Conservation (phyloP, 2,888 invertebrate species). For the Philereme transversata region DNA sequence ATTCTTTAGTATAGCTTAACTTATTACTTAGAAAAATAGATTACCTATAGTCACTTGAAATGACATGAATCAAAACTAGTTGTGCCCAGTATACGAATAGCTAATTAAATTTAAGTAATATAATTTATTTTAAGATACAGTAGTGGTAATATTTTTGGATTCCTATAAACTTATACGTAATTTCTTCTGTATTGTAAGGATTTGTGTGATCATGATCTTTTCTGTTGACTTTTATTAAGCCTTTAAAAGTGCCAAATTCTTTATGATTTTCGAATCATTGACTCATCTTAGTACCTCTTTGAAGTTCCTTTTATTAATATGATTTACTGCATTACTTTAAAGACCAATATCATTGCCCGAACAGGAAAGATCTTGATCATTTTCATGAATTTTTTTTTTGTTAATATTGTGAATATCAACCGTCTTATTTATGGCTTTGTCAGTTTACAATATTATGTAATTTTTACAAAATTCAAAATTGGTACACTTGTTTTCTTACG, state of each 20-base stretch:
- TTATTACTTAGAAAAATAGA: constrained; percentile 80
- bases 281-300: constrained; percentile 62
- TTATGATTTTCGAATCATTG: constrained; percentile 54
- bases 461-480: constrained; percentile 52
- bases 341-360: constrained; percentile 41
- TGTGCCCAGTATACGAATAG: constrained; percentile 85
- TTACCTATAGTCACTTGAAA: constrained; percentile 82
- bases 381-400: constrained; percentile 55
- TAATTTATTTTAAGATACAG: constrained; percentile 83
- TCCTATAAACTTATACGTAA: constrained; percentile 84
- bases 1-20: constrained; percentile 82
- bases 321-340: constrained; percentile 49
- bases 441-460: constrained; percentile 45
- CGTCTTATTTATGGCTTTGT: constrained; percentile 60
- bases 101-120: constrained; percentile 74
- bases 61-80: constrained; percentile 83
- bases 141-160: constrained; percentile 83
- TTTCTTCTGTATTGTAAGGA: constrained; percentile 62
- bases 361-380: constrained; percentile 71
- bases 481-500: constrained; percentile 64
- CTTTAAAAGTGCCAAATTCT: constrained; percentile 78
- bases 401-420: constrained; percentile 76
- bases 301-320: constrained; percentile 60
- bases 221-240: constrained; percentile 56
- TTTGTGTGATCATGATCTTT: constrained; percentile 59